Percentiles rank a stretch among this genome's conserved stretches.
Evolutionary conservation across 2,113 vertebrate genomes (phyloP).

Genomic region (Neolamprologus toae): DNA sequence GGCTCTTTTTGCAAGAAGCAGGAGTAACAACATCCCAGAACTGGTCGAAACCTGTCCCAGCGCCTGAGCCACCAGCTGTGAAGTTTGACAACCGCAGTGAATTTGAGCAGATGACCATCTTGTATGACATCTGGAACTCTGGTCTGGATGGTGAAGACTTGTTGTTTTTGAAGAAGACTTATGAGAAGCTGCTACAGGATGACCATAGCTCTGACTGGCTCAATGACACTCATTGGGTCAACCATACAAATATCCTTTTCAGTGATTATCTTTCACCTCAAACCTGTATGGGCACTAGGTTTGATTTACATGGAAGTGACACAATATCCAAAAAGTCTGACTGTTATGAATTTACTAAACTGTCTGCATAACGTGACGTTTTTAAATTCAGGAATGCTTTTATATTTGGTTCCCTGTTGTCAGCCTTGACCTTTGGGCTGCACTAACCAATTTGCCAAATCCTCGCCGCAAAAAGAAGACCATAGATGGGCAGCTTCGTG

Average conservation of each 20-base stretch:
- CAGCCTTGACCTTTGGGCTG: constrained; percentile 69
- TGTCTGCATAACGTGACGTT: not conserved
- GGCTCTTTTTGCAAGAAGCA: constrained; percentile 74
- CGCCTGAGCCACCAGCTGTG: not conserved
- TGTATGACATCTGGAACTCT: constrained; percentile 92
- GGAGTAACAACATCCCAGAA: constrained; percentile 44
- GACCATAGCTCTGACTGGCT: constrained; percentile 87
- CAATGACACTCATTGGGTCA: constrained; percentile 93
- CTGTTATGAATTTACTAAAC: not conserved
- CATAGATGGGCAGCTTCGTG: constrained; percentile 72
- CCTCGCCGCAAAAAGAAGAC: constrained; percentile 80
- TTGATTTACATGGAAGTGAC: not conserved
- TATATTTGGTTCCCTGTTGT: not conserved
- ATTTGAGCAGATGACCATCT: constrained; percentile 94
- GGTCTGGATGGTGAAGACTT: constrained; percentile 86
- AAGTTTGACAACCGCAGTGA: constrained; percentile 80
- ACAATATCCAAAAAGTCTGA: not conserved
- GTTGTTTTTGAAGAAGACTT: constrained; percentile 76
- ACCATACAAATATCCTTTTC: constrained; percentile 87
- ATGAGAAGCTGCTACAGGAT: constrained; percentile 83
- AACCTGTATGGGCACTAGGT: not conserved
- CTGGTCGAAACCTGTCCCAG: constrained; percentile 37
- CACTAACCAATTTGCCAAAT: constrained; percentile 88
- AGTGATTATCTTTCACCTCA: not conserved
- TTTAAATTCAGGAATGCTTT: not conserved